Evolutionary conservation across 1,140 invertebrate species (phyloP).

Genomic region (Chionoecetes opilio): DNA sequence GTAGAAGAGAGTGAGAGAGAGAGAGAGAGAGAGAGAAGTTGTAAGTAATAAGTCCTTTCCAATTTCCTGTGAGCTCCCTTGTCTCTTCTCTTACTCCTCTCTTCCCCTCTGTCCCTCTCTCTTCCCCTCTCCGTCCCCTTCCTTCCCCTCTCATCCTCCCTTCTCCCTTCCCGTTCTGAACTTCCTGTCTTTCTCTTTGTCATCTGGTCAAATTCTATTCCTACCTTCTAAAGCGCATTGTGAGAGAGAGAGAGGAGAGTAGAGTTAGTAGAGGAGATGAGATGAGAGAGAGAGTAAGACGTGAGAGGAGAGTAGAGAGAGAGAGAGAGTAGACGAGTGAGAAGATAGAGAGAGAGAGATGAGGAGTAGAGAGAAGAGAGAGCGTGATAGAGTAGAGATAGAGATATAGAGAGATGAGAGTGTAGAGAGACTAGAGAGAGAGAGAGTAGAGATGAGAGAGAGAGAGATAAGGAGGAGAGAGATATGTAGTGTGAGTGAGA

Average conservation of each 20-base stretch:
- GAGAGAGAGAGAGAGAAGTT: slow-evolving; percentile 38
- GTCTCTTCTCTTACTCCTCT: neutral
- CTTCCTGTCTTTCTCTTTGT: neutral
- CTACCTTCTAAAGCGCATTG: neutral
- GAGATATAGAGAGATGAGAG: neutral
- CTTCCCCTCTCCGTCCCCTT: neutral
- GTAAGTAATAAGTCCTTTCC: slow-evolving; percentile 34
- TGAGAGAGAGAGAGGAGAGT: neutral
- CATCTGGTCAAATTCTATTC: neutral
- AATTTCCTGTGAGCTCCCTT: neutral
- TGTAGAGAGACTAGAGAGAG: neutral
- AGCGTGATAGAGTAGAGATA: too few relatives aligned
- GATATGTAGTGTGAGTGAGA: neutral
- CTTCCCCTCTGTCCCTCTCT: neutral
- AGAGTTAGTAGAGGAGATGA: neutral
- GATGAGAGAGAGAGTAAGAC: neutral
- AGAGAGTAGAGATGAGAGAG: neutral
- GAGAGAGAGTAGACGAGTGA: neutral
- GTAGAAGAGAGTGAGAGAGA: slow-evolving; percentile 42
- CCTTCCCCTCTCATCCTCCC: neutral
- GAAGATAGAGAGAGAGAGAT: neutral
- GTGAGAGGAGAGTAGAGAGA: neutral
- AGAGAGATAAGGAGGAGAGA: slow-evolving; percentile 6
- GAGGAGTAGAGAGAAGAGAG: neutral
- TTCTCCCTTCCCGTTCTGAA: neutral